A percentile compares a stretch with the other conserved stretches of the same genome.
Evolutionary conservation across 2,888 invertebrate species (phyloP).

Genomic region (Chymomyza amoena): DNA sequence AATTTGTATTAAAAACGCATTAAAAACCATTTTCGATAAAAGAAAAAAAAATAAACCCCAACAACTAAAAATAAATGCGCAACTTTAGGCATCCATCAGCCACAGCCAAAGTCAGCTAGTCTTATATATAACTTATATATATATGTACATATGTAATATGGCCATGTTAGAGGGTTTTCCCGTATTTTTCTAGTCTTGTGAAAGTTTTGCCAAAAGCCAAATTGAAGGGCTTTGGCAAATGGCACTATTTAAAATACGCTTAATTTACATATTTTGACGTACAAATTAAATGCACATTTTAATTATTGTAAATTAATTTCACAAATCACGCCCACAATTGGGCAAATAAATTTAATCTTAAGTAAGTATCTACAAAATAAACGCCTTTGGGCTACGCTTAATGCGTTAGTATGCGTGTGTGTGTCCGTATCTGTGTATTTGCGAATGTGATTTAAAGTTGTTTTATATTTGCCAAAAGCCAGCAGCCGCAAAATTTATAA

Average conservation of each 20-base stretch:
- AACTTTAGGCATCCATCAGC: background rate
- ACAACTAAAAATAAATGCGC: background rate
- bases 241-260: background rate
- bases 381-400: background rate
- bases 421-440: background rate
- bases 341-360: background rate
- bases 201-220: slow-evolving; percentile 42
- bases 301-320: background rate
- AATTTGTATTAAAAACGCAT: slow-evolving; percentile 72
- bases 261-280: background rate
- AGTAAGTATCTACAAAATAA: background rate
- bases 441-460: background rate
- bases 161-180: slow-evolving; percentile 59
- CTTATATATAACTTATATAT: background rate
- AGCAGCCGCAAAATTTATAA: slow-evolving; percentile 18
- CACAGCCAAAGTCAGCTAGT: background rate
- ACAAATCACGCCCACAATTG: background rate
- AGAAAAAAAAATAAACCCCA: slow-evolving; percentile 16
- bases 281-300: background rate
- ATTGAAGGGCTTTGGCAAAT: slow-evolving; percentile 1
- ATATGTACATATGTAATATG: background rate
- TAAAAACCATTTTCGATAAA: slow-evolving; percentile 69
- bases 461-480: slow-evolving; percentile 5
- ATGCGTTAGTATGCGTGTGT: background rate
- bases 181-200: slow-evolving; percentile 55